Base-by-base conservation (phyloP, 2,113 vertebrate genomes). In the Zapus hudsonius region DNA sequence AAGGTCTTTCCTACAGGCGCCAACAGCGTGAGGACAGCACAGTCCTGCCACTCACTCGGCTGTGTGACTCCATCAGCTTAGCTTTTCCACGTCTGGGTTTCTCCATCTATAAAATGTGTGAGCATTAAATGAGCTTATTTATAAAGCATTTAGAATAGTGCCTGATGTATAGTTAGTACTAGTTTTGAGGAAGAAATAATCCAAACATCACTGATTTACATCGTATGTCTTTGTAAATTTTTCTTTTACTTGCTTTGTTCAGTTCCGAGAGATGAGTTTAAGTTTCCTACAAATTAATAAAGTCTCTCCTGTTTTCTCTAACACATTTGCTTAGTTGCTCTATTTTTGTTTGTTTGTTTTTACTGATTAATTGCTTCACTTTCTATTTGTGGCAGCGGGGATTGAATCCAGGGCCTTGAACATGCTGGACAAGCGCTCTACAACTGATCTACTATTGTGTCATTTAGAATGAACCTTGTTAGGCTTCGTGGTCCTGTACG, bases 181-280 rank as follows among this genome's bases (percentile, higher is more conserved):
- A 88, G 31, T 67, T 93, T 75, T 83, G 38, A 47, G 36, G 67
- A 11, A n/a, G 31, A 79, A 78, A 40, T 74, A 72, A 63, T 57
- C 25, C 9, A 36, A 76, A 69, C 29, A 47, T 22, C 83, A 63
- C n/a, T 9, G 57, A 44, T 44, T 59, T 57, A 61, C 83, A 69
- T 75, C 33, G 47, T 36, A 15, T 64, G 17, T 67, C 12, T 31
- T 55, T 31, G 31, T 25, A 66, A 61, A 67, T 40, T 80, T 92
- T 92, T 76, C 33, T 92, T 85, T 25, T 16, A 74, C 44, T 81
- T 81, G 75, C 25, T n/a, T 81, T 92, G 44, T 74, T 36, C 36
- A 57, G 67, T 92, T 87, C 76, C 74, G 59, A 82, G 38, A 55
- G 66, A 63, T 70, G 29, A 86, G 27, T 72, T 63, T n/a, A 52